These are phyloP conservation scores for Hiodon tergisus DNA, from an alignment of 2,113 vertebrate species.

Conservation along the genomic window DNA sequence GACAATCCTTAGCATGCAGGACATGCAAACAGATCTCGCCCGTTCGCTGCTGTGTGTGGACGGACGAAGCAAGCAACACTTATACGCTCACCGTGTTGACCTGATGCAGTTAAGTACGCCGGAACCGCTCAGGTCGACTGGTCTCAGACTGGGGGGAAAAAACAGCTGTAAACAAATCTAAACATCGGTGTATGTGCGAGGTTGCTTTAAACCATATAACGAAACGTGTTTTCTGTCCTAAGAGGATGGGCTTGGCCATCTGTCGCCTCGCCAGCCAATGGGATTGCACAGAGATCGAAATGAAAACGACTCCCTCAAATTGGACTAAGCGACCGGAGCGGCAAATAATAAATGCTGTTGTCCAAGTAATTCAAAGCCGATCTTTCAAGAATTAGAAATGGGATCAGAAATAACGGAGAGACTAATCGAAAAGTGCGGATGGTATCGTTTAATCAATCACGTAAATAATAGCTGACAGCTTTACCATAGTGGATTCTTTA, in stretches of 20 bases:
- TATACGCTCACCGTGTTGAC: conserved; percentile 15
- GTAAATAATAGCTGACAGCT: no score
- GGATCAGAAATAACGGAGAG: no score
- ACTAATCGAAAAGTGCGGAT: no score
- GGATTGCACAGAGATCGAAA: background rate
- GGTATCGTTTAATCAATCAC: no score
- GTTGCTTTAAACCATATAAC: conserved; percentile 19
- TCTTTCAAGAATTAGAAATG: no score
- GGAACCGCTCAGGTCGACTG: background rate
- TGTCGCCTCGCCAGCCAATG: conserved; percentile 10
- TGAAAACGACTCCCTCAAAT: background rate
- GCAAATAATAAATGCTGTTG: background rate
- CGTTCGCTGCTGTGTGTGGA: background rate
- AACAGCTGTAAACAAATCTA: no score
- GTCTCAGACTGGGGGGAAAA: no score
- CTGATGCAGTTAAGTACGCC: background rate
- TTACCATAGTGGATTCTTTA: no score
- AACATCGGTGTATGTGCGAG: no score
- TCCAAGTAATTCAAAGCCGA: no score
- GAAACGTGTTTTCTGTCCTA: background rate
- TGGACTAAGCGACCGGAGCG: background rate
- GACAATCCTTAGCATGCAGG: background rate
- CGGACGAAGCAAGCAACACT: background rate
- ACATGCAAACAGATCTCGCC: background rate
- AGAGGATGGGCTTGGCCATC: background rate